phyloP scores from a whole-genome alignment of 2,888 invertebrate species.

The Luffia ferchaultella region DNA sequence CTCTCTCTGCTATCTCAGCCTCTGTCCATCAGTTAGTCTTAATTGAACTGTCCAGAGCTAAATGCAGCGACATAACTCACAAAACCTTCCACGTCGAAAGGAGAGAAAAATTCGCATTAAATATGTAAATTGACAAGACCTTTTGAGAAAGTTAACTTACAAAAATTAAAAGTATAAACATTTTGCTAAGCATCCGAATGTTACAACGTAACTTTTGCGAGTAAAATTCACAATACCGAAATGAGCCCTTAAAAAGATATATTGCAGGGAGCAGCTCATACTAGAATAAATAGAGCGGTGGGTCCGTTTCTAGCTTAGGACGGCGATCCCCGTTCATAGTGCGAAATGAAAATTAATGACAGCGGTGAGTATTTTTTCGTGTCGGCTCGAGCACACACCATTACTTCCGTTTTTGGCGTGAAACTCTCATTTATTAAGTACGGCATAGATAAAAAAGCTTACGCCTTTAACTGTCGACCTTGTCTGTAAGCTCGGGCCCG shows the following conservation, averaged over 20 bases:
- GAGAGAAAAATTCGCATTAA: too few relatives aligned
- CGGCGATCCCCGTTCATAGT: conserved; percentile 49
- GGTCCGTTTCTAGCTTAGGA: conserved; percentile 24
- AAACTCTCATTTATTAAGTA: conserved; percentile 59
- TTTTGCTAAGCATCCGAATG: not conserved
- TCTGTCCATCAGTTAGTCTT: too few relatives aligned
- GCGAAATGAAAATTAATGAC: conserved; percentile 63
- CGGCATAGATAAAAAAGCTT: conserved; percentile 24
- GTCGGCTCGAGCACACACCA: conserved; percentile 62
- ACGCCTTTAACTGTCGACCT: not conserved
- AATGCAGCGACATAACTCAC: too few relatives aligned
- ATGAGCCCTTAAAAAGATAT: not conserved
- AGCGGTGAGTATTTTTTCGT: conserved; percentile 61
- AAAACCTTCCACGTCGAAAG: too few relatives aligned
- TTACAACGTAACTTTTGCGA: not conserved
- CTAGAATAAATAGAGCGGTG: not conserved
- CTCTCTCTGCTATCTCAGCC: too few relatives aligned
- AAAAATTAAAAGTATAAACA: not conserved
- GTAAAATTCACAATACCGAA: not conserved
- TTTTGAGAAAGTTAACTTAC: not conserved
- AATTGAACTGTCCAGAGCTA: too few relatives aligned
- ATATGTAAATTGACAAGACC: not conserved
- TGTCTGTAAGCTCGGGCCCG: not conserved
- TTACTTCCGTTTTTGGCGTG: conserved; percentile 57
- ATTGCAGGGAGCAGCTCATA: not conserved